Percentiles rank a stretch among this genome's conserved stretches.
These are phyloP conservation scores for Tetraodon nigroviridis DNA, from an alignment of 2,113 vertebrate genomes.

Conservation along the genomic window DNA sequence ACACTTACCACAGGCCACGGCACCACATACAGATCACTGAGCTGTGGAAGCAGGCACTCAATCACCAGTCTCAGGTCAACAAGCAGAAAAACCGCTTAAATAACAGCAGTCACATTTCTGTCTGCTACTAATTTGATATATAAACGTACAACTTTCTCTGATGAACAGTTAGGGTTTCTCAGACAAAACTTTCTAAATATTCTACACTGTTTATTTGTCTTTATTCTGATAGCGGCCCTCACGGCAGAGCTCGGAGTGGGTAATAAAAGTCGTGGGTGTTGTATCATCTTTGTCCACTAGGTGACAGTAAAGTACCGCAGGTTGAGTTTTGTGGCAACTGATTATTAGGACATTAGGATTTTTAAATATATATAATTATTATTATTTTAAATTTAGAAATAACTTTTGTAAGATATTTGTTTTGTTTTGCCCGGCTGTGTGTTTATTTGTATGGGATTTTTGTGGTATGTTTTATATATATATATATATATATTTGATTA, in stretches of 20 bases:
- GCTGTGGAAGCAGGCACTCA: constrained; percentile 29
- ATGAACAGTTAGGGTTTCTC: neutral
- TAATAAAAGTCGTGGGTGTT: neutral
- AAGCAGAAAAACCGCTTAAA: constrained; percentile 24
- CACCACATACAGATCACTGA: constrained; percentile 22
- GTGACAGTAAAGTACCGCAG: constrained; percentile 38
- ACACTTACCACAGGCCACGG: constrained; percentile 30
- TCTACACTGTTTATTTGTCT: no score
- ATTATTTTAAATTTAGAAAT: neutral
- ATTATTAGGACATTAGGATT: neutral
- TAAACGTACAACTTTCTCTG: constrained; percentile 6
- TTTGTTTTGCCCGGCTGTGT: neutral
- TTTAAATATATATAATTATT: neutral
- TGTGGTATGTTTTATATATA: no score
- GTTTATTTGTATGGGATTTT: no score
- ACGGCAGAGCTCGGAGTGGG: neutral
- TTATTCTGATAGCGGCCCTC: neutral
- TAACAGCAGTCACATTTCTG: constrained; percentile 14
- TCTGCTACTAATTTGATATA: constrained; percentile 7
- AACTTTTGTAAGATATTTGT: neutral
- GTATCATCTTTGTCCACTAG: constrained; percentile 47
- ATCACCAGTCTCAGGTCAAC: constrained; percentile 26
- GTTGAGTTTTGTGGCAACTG: neutral
- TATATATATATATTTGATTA: no score
- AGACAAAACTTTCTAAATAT: neutral